A percentile compares a stretch with the other conserved stretches of the same genome.
phyloP scores from a whole-genome alignment of 2,113 vertebrate genomes.

The Eupsittula cactorum region DNA sequence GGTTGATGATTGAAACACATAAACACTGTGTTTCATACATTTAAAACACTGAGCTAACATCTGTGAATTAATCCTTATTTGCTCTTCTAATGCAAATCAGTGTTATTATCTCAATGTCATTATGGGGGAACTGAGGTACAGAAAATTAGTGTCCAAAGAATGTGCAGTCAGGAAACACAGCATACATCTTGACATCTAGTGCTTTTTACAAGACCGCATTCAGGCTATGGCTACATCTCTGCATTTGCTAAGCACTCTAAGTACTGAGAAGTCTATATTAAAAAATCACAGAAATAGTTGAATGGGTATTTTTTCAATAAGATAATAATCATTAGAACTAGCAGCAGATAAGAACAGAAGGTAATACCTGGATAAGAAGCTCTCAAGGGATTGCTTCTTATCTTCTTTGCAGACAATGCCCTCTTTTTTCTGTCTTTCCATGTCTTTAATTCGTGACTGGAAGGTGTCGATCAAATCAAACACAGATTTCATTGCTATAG shows the following conservation, averaged over 20 bases:
- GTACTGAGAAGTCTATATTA: neutral
- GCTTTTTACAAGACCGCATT: neutral
- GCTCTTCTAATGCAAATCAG: neutral
- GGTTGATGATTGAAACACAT: neutral
- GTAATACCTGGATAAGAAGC: slow-evolving; percentile 92
- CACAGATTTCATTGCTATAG: slow-evolving; percentile 95
- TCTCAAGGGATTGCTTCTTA: slow-evolving; percentile 94
- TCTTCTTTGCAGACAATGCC: slow-evolving; percentile 94
- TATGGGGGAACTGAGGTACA: neutral
- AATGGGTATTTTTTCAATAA: neutral
- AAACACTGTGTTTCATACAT: neutral
- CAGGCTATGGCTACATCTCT: neutral
- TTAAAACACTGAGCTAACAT: slow-evolving; percentile 1
- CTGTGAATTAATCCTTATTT: slow-evolving; percentile 21
- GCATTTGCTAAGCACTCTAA: neutral
- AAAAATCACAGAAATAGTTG: neutral
- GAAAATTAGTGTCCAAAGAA: neutral
- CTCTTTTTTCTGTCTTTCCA: slow-evolving; percentile 97
- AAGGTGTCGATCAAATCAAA: slow-evolving; percentile 95
- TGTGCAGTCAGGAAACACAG: neutral
- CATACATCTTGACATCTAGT: neutral
- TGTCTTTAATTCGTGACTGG: slow-evolving; percentile 94
- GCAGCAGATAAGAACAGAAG: neutral
- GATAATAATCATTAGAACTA: neutral
- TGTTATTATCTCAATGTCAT: neutral